Base-by-base conservation (phyloP, 2,113 vertebrate genomes). In the Poecile atricapillus region DNA sequence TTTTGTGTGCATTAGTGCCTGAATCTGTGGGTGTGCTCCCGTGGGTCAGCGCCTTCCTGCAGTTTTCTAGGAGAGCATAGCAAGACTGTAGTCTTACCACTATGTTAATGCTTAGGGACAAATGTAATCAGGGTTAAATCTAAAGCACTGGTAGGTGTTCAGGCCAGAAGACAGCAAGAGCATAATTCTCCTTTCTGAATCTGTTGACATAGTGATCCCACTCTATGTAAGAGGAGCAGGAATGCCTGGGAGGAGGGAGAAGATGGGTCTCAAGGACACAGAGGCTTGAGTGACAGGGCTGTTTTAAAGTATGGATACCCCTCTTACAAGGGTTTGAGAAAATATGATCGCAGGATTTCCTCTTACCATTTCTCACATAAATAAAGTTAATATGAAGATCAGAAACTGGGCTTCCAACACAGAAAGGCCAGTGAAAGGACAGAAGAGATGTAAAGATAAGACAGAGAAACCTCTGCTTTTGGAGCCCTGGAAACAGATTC, bases 31-130 rank as follows among this genome's bases (percentile, higher is more conserved):
- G 11, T 41, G 58, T 77, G 28, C 37, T 31, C 4, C 59, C 1
- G 0, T 35, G 31, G 17, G 10, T 55, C 53, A 37, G 33, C 2
- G 1, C 18, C 46, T 73, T 23, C 17, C 7, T 53, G 31, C 19
- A 5, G 6, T 30, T 73, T 47, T 30, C 25, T 47, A 41, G 44
- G 39, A 5, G 28, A 63, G 44, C 31, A 25, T 1, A 59, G 27
- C 8, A 35, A 5, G 13, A 11, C 7, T 22, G 0, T 13, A 52
- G 24, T 35, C 39, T 52, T 9, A 0, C 4, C 19, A 7, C 23
- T 22, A 3, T 52, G 20, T 44, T 19, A 56, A 21, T 53, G 9
- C 20, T 7, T 35, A 63, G 35, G 25, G 20, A 28, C 8, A 30
- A n/a, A 49, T 49, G n/a, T 56, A 39, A n/a, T 56, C 12, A 24